These are phyloP conservation scores for Bimastos eiseni DNA, from an alignment of 2,888 invertebrate species.

Conservation along the genomic window DNA sequence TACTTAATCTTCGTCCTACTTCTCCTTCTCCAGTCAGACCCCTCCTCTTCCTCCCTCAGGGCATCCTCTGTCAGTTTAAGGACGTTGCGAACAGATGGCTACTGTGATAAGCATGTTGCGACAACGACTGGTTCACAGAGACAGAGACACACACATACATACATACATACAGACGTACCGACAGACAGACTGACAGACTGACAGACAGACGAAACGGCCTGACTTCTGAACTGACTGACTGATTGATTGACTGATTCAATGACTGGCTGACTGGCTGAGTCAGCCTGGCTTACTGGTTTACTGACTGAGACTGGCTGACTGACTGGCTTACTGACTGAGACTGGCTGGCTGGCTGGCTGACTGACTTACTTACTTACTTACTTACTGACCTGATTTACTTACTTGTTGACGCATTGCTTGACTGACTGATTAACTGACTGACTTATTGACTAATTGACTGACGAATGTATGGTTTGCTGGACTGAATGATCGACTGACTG, in stretches of 20 bases:
- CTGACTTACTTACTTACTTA: too few species aligned
- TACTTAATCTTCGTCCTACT: neutral
- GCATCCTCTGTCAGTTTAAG: neutral
- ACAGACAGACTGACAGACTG: constrained; percentile 21
- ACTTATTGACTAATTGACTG: too few species aligned
- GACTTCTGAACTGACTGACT: neutral
- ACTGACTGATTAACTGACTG: too few species aligned
- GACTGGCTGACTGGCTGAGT: constrained; percentile 13
- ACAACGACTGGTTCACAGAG: constrained; percentile 4
- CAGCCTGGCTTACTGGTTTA: constrained; percentile 17
- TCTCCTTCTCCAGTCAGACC: neutral
- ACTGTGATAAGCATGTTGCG: neutral
- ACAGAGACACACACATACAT: neutral
- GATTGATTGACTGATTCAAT: neutral
- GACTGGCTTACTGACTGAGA: too few species aligned
- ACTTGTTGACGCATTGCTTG: too few species aligned
- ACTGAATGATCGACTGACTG: too few species aligned
- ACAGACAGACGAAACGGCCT: neutral
- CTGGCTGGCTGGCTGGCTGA: too few species aligned
- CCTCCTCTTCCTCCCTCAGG: neutral
- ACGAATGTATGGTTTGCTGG: too few species aligned
- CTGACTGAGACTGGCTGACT: neutral
- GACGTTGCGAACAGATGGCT: neutral
- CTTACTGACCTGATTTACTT: too few species aligned
- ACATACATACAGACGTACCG: neutral